Conservation (phyloP, 1,140 invertebrate genomes). For the Ericerus pela region DNA sequence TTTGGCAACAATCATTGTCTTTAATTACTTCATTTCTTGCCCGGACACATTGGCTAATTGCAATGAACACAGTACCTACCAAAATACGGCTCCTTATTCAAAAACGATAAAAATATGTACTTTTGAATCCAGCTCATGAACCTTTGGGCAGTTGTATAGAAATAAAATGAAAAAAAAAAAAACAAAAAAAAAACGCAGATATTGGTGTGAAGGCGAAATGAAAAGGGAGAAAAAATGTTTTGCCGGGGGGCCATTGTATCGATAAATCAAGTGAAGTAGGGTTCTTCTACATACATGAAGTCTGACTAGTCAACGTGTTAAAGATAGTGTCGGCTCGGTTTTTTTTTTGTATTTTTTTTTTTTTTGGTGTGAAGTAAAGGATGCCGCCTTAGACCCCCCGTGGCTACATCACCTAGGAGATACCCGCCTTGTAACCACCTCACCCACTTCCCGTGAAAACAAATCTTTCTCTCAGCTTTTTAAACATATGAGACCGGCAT, state of each 20-base stretch:
- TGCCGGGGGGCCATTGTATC: conserved; percentile 5
- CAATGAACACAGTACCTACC: too few species aligned
- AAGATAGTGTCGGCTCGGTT: conserved; percentile 10
- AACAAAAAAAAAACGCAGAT: not conserved
- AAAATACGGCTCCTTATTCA: too few species aligned
- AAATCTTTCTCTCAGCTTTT: not conserved
- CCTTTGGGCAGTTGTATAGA: not conserved
- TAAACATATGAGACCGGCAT: not conserved
- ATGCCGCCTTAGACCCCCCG: conserved; percentile 7
- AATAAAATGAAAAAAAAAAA: not conserved
- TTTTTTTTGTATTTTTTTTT: too few species aligned
- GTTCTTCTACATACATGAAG: too few species aligned
- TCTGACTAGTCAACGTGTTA: conserved; percentile 3
- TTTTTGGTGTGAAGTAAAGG: conserved; percentile 10
- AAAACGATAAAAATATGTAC: too few species aligned
- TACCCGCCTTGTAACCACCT: not conserved
- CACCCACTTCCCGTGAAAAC: not conserved
- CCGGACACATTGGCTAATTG: too few species aligned
- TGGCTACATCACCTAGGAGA: conserved; percentile 4
- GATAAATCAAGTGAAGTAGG: conserved; percentile 7
- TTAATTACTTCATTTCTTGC: too few species aligned
- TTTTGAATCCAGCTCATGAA: too few species aligned
- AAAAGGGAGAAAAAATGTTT: conserved; percentile 6
- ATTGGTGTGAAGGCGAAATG: not conserved
- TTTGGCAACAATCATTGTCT: too few species aligned